Conservation (phyloP, 2,113 vertebrate genomes). For the Cephalopholis sonnerati region DNA sequence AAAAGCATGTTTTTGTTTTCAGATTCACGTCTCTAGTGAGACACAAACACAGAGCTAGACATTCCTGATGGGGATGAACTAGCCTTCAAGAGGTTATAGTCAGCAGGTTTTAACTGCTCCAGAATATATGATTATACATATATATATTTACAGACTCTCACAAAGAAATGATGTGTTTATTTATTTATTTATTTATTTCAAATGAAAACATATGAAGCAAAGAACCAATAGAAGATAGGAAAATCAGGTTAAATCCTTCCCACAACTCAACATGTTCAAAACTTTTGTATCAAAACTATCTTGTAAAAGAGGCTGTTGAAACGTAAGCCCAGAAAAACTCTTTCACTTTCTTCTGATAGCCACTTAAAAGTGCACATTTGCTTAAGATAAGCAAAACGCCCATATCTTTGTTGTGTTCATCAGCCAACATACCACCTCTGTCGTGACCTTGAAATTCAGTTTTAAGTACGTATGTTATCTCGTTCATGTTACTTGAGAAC, state of each 20-base stretch:
- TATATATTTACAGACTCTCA: constrained; percentile 63
- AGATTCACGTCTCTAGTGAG: constrained; percentile 43
- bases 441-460: constrained; percentile 72
- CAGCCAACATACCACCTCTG: constrained; percentile 46
- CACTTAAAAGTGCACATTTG: constrained; percentile 44
- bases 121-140: constrained; percentile 40
- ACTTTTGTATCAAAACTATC: constrained; percentile 50
- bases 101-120: constrained; percentile 74
- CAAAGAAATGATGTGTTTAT: constrained; percentile 50
- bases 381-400: constrained; percentile 44
- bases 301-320: constrained; percentile 47
- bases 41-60: constrained; percentile 42
- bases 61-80: constrained; percentile 59
- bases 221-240: constrained; percentile 38
- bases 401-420: constrained; percentile 69
- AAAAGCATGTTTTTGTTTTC: constrained; percentile 63
- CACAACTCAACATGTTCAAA: constrained; percentile 32
- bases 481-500: constrained; percentile 69
- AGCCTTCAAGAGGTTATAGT: constrained; percentile 67
- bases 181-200: constrained; percentile 62
- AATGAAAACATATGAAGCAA: constrained; percentile 40
- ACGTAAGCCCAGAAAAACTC: constrained; percentile 32
- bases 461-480: constrained; percentile 68
- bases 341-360: constrained; percentile 24
- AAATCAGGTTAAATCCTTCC: constrained; percentile 46